A percentile compares a stretch with the other conserved stretches of the same genome.
These are phyloP conservation scores for Arctia plantaginis DNA, from an alignment of 2,888 invertebrate genomes.

Conservation along the genomic window DNA sequence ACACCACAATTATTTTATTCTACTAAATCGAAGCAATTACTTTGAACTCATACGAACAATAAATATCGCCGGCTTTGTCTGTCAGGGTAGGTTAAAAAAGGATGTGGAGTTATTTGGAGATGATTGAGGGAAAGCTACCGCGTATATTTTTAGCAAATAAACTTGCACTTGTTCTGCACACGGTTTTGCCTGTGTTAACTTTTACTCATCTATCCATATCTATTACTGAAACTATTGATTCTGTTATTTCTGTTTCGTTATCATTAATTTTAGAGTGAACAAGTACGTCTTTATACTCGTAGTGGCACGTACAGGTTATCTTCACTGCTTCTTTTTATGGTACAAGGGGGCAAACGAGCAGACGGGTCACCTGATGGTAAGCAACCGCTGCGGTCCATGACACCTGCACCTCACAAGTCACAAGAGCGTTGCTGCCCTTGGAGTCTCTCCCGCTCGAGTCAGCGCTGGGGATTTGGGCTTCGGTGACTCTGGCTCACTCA, in stretches of 20 bases:
- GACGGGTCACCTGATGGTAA: no score
- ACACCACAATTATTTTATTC: constrained; percentile 52
- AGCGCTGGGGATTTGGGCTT: no score
- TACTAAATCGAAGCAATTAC: constrained; percentile 53
- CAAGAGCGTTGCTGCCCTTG: no score
- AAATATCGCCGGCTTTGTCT: constrained; percentile 13
- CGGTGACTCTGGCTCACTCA: no score
- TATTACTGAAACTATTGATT: neutral
- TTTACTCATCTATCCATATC: neutral
- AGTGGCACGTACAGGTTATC: no score
- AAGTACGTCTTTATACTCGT: no score
- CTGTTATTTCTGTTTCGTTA: neutral
- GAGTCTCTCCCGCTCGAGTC: no score
- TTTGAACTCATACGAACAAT: constrained; percentile 28
- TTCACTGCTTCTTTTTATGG: no score
- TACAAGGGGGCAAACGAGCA: no score
- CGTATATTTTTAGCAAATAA: neutral
- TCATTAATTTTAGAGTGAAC: neutral
- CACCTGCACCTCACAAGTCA: no score
- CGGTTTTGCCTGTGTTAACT: neutral
- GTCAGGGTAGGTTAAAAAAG: neutral
- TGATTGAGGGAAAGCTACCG: constrained; percentile 18
- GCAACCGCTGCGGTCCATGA: no score
- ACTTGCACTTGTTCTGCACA: neutral
- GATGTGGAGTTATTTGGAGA: constrained; percentile 7